Evolutionary conservation across 2,113 vertebrate genomes (phyloP), one percentile per base, ranked within the genome.

Genomic region (Dipodomys ordii): DNA sequence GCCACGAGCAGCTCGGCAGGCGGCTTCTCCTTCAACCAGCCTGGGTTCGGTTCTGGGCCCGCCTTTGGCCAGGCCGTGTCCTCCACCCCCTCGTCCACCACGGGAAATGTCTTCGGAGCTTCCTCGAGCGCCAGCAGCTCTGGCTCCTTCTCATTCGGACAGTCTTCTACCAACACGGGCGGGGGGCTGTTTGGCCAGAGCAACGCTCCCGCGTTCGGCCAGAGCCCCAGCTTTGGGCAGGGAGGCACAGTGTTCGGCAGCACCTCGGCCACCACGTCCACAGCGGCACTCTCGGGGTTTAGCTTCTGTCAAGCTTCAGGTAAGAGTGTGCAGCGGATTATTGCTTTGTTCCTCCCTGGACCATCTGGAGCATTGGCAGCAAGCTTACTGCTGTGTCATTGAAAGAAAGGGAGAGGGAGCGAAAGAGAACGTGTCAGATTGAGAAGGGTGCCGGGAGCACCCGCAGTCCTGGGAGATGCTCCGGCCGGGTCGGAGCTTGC

Each of bases 221-320:
- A 99, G 97, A 98, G 95, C 91, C 90, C 98, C 0, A 96, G 97
- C 62, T 99, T 99, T 27, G 99, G 99, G 0, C 99, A 99, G 46
- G 98, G 96, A 2, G 95, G 98, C 13, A 95, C 98, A 0, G 94
- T 99, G 73, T 99, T 99, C 15, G 99, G 99, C 0, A 97, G 97
- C 3, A 87, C 98, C 46, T 93, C 98, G 0, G 30, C 98, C 0
- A 72, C 98, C 1, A 99, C 99, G n/a, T 99, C 99, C 11, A 98
- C 99, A 0, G 98, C 99, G 0, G 97, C 99, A 0, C 98, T 99
- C 2, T 95, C 99, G 5, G 99, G 98, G 0, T 99, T 99, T 93
- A 98, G 98, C 97, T 99, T 99, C 84, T 99, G 98, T 91, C 99
- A 99, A 76, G 98, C 99, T 3, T 98, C 99, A 94, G 99, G 99